A percentile compares a stretch with the other conserved stretches of the same genome.
Conservation (phyloP, 2,797 vertebrate species). For the Tangara arthus region DNA sequence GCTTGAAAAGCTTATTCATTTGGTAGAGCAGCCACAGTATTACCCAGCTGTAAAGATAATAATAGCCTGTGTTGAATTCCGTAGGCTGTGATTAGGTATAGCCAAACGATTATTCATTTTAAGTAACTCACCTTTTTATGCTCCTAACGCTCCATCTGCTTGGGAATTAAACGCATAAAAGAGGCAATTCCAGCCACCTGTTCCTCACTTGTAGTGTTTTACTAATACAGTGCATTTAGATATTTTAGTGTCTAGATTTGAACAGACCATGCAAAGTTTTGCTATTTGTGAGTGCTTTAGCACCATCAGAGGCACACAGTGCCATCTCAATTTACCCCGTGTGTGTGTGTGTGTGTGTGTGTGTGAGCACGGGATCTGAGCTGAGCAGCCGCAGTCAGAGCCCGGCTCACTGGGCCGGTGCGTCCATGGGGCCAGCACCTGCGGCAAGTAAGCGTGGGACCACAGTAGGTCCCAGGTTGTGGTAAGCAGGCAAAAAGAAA, state of each 20-base stretch:
- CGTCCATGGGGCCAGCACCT: background rate
- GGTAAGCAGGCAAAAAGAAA: too few species aligned
- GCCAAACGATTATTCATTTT: background rate
- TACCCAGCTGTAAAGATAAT: background rate
- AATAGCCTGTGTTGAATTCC: background rate
- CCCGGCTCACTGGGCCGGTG: rapidly evolving
- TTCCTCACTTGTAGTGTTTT: background rate
- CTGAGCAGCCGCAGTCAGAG: background rate
- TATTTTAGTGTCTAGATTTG: background rate
- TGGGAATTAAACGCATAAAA: background rate
- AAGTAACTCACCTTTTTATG: background rate
- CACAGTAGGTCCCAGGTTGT: background rate
- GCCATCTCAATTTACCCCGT: background rate
- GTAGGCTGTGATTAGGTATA: background rate
- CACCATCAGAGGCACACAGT: background rate
- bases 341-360: too few species aligned
- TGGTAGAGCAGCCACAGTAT: background rate
- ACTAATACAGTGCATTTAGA: background rate
- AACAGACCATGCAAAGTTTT: background rate
- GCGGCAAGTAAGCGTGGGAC: background rate
- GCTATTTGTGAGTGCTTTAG: background rate
- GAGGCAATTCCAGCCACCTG: background rate
- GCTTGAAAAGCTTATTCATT: background rate
- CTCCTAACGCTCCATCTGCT: background rate
- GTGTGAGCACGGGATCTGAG: background rate